These are phyloP conservation scores for Graptemys geographica DNA, from an alignment of 2,797 vertebrate species.

Conservation along the genomic window DNA sequence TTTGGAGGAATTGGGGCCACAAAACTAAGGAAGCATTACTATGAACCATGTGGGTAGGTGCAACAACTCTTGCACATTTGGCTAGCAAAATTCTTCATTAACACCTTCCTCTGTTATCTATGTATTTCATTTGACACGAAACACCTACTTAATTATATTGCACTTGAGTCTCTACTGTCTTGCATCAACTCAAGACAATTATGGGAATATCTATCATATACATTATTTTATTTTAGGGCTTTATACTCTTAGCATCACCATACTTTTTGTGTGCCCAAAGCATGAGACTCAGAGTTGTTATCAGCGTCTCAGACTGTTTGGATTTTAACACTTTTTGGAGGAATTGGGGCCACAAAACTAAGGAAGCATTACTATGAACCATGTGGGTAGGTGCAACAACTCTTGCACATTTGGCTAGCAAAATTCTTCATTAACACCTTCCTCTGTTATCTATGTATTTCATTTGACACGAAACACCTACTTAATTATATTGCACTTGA, in stretches of 20 bases:
- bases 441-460: neutral
- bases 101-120: neutral
- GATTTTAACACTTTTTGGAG: neutral
- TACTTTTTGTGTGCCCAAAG: neutral
- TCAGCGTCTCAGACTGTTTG: neutral
- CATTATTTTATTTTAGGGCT: neutral
- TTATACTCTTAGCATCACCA: rapidly evolving
- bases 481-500: neutral
- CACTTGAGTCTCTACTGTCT: too few species aligned
- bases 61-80: too few species aligned
- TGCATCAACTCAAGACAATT: neutral
- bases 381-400: neutral
- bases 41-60: neutral
- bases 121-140: neutral
- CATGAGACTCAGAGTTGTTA: neutral
- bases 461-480: neutral
- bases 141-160: neutral
- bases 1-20: neutral
- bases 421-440: neutral
- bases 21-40: neutral
- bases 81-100: neutral
- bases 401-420: neutral
- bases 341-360: neutral
- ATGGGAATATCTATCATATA: neutral
- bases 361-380: neutral